Conservation (phyloP, 2,113 vertebrate species). For the Argyrosomus japonicus region DNA sequence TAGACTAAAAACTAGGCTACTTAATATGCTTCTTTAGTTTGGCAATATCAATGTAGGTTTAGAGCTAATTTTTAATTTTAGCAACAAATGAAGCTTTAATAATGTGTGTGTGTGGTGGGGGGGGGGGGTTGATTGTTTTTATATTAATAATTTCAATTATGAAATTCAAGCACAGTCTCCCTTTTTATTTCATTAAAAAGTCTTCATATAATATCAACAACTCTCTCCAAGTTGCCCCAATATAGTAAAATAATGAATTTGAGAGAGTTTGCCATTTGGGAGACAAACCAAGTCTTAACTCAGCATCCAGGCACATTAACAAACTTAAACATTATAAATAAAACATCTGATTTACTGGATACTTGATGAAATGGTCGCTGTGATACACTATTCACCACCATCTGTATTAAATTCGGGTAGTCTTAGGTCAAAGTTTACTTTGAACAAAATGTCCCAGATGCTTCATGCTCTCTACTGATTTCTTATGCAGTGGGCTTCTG, state of each 20-base stretch:
- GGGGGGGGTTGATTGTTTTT: constrained; percentile 4
- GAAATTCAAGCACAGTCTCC: background rate
- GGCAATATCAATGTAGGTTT: background rate
- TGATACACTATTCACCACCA: background rate
- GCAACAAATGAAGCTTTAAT: background rate
- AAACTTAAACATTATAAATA: background rate
- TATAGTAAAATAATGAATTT: background rate
- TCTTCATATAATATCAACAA: background rate
- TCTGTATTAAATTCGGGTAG: background rate
- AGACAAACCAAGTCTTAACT: constrained; percentile 4
- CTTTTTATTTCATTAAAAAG: background rate
- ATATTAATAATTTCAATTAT: background rate
- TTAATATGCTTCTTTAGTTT: background rate
- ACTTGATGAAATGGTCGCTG: background rate
- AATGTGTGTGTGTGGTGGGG: background rate
- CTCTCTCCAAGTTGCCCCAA: background rate
- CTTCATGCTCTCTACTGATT: background rate
- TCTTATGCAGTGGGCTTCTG: background rate
- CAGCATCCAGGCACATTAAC: background rate
- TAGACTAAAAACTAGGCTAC: background rate
- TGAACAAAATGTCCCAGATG: background rate
- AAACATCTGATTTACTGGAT: background rate
- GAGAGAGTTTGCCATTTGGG: background rate
- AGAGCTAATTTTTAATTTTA: background rate
- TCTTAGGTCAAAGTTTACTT: background rate